Conservation (phyloP, 2,797 vertebrate genomes). For the Acanthiza pusilla region DNA sequence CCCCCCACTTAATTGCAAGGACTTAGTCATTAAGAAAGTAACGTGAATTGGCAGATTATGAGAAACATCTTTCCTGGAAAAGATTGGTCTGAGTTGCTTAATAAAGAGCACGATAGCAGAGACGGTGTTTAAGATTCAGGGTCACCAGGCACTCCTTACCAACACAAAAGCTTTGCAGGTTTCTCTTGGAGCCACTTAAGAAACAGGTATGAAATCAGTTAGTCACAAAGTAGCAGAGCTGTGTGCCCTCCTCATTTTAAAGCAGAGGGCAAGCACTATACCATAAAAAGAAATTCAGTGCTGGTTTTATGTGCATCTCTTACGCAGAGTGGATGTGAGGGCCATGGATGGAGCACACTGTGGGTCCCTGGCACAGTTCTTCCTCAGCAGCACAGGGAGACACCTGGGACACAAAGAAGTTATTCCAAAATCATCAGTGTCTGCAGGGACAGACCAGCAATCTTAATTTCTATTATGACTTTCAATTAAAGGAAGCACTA, state of each 20-base stretch:
- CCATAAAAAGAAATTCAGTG: background rate
- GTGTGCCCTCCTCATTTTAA: background rate
- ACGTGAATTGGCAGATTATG: background rate
- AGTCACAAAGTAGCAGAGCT: background rate
- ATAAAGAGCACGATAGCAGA: background rate
- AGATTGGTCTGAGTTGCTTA: background rate
- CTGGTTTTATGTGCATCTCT: background rate
- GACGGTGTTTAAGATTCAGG: background rate
- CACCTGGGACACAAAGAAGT: background rate
- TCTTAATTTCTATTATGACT: background rate
- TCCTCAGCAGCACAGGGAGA: background rate
- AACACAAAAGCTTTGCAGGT: background rate
- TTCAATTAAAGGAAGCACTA: background rate
- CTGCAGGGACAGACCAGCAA: background rate
- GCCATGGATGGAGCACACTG: background rate
- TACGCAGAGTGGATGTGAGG: background rate
- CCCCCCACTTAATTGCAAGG: background rate
- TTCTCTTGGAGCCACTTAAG: background rate
- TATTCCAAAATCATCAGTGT: background rate
- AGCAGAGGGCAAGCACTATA: background rate
- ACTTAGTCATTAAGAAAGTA: background rate
- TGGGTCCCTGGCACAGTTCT: background rate
- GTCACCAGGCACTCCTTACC: background rate
- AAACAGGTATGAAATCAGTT: background rate
- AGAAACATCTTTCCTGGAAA: background rate